Evolutionary conservation across 2,797 vertebrate genomes (phyloP), one percentile per base, ranked within the genome.

Genomic region (Siniperca obscura): DNA sequence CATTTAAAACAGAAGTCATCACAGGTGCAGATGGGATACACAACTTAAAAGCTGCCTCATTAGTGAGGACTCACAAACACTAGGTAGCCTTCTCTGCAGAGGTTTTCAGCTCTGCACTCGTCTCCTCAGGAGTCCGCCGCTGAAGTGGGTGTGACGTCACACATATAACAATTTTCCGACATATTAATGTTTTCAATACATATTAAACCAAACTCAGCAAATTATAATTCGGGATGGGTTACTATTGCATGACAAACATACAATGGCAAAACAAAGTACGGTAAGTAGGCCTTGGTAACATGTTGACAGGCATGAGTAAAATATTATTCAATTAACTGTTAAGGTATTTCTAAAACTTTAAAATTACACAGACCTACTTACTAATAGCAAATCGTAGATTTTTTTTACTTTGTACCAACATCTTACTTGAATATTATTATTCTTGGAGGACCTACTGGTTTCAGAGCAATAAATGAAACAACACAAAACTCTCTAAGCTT

Each of bases 1-100:
- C 97, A 97, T 95, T 98, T 97, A 96, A 98, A 98, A 98, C 97
- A 98, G 96, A 97, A 97, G 97, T 97, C 97, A 98, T 97, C 97
- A 98, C 96, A 98, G 97, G 96, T 97, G 97, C 96, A 96, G 96
- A 96, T 95, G 96, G 97, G 97, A 97, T 97, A 98, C 96, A 98
- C 97, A 97, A 97, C 95, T 96, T 96, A 95, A 94, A 97, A 96
- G 97, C 96, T 96, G 97, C 96, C 97, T 97, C 97, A 94, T 96
- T 96, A 96, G 96, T 86, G 91, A 96, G 97, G 97, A 97, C 96
- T 96, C 95, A 97, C 96, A 97, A 97, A 97, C 96, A 96, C 94
- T 95, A 96, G 95, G 86, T 81, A 71, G 88, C 87, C 87, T 88
- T 87, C 95, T 95, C 93, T 93, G 94, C 91, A 94, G 96, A 96